These are phyloP conservation scores for Liposcelis brunnea DNA, from an alignment of 2,888 invertebrate genomes.

Conservation along the genomic window DNA sequence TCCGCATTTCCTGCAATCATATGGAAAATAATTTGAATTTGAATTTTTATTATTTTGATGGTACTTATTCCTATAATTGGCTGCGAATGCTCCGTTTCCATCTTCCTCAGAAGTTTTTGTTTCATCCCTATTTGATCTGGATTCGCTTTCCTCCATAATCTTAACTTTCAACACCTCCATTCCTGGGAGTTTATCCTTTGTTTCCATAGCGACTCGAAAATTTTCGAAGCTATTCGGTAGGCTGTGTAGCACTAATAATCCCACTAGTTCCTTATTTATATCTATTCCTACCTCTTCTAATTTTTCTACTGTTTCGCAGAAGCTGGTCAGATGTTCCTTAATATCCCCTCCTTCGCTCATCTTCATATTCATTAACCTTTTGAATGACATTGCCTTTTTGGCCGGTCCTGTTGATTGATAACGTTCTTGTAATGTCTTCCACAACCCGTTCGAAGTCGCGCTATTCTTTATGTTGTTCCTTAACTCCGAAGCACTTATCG, in stretches of 20 bases:
- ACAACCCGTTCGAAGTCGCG: slow-evolving; percentile 21
- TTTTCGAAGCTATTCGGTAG: slow-evolving; percentile 21
- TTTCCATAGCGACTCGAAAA: slow-evolving; percentile 23
- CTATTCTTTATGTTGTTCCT: slow-evolving; percentile 18
- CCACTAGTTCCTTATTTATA: slow-evolving; percentile 21
- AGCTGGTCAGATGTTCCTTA: slow-evolving; percentile 21
- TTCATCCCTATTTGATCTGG: slow-evolving; percentile 4
- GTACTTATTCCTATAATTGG: too few species aligned
- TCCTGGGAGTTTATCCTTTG: slow-evolving; percentile 20
- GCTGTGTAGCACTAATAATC: slow-evolving; percentile 22
- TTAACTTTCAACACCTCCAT: slow-evolving; percentile 20
- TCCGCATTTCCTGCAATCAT: too few species aligned
- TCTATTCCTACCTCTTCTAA: slow-evolving; percentile 21
- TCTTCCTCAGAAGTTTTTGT: too few species aligned
- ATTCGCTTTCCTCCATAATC: slow-evolving; percentile 9
- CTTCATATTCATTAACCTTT: slow-evolving; percentile 21
- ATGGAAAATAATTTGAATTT: too few species aligned
- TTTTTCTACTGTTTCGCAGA: slow-evolving; percentile 23
- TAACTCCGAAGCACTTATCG: slow-evolving; percentile 16
- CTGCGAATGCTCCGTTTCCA: too few species aligned
- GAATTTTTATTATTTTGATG: too few species aligned
- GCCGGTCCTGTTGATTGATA: slow-evolving; percentile 25
- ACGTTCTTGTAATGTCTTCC: slow-evolving; percentile 22
- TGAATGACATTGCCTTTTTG: slow-evolving; percentile 24
- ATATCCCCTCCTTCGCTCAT: slow-evolving; percentile 22